Evolutionary conservation across 2,888 invertebrate species (phyloP), one percentile per base, ranked within the genome.

Genomic region (Caenorhabditis sp.): DNA sequence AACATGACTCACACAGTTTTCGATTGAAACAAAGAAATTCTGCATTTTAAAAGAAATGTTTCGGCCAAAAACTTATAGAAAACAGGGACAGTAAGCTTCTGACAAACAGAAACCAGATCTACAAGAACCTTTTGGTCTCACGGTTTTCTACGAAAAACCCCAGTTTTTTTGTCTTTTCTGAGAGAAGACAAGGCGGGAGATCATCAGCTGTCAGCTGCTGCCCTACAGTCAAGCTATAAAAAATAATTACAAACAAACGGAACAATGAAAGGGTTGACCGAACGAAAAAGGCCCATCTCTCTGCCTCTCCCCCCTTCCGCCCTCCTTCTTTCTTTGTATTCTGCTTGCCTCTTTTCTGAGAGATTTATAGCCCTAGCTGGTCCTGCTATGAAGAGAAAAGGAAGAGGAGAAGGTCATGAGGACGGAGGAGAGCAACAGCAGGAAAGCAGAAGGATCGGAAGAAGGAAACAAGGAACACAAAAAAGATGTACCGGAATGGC

Each of bases 231-330:
- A 72, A 61, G 44, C 47, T 32, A 72, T 72, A 71, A 71, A 70
- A 70, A 71, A 71, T 62, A 65, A 74, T 74, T 74, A 74, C 74
- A 74, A 74, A 72, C 56, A 72, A 56, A 60, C 74, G 74, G 74
- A 74, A 74, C 74, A 74, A 74, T 55, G 24, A 22, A 28, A 51
- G 58, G 64, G 32, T 13, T 60, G 72, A 26, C 55, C 65, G 65
- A 58, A 40, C 18, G 26, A 58, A 65, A 74, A 58, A 64, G 64
- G 44, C 50, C 18, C 64, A n/a, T n/a, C n/a, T n/a, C n/a, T n/a
- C n/a, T n/a, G n/a, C 18, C n/a, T 28, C 26, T 60, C 32, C 28
- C 18, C 58, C 35, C 58, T 47, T 44, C 56, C 44, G 24, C 47
- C 32, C 35, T 28, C 28, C 22, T n/a, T 20, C 32, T 71, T 64